These are phyloP conservation scores for Blera fallax DNA, from an alignment of 2,888 invertebrate genomes.

Conservation along the genomic window DNA sequence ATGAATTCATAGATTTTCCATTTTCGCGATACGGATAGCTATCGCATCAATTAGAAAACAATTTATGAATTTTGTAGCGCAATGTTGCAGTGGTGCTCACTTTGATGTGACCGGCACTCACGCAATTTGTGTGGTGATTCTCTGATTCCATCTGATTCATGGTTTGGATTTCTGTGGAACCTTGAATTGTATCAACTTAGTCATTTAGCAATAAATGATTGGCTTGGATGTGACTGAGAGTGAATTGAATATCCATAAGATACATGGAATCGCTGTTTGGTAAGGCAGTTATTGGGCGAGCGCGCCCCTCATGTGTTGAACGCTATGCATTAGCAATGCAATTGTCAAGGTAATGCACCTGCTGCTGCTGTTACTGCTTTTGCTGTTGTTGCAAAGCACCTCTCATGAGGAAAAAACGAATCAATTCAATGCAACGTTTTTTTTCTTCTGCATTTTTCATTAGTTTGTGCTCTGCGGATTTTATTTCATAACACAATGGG, in stretches of 20 bases:
- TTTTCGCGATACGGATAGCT: slow-evolving; percentile 63
- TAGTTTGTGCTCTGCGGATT: slow-evolving; percentile 60
- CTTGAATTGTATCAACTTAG: slow-evolving; percentile 62
- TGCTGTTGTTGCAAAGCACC: slow-evolving; percentile 37
- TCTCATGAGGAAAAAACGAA: slow-evolving; percentile 46
- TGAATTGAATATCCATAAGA: slow-evolving; percentile 54
- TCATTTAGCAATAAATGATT: slow-evolving; percentile 50
- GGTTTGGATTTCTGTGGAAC: slow-evolving; percentile 42
- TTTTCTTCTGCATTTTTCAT: slow-evolving; percentile 58
- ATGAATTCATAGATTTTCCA: slow-evolving; percentile 64
- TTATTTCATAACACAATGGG: slow-evolving; percentile 58
- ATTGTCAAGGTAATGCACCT: slow-evolving; percentile 73
- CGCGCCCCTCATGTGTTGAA: slow-evolving; percentile 44
- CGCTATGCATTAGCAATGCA: slow-evolving; percentile 65
- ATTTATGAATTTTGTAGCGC: slow-evolving; percentile 70
- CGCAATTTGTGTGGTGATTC: slow-evolving; percentile 26
- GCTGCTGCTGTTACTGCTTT: slow-evolving; percentile 25
- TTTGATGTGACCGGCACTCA: slow-evolving; percentile 66
- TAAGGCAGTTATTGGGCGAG: slow-evolving; percentile 47
- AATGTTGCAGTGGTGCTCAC: slow-evolving; percentile 35
- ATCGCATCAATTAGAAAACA: slow-evolving; percentile 72
- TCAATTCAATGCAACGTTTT: slow-evolving; percentile 61
- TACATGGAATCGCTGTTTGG: slow-evolving; percentile 39
- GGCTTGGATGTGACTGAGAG: slow-evolving; percentile 36
- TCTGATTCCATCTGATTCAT: slow-evolving; percentile 55